Percentiles rank a stretch among this genome's conserved stretches.
phyloP scores from a whole-genome alignment of 1,140 invertebrate genomes.

The Gryllus bimaculatus region DNA sequence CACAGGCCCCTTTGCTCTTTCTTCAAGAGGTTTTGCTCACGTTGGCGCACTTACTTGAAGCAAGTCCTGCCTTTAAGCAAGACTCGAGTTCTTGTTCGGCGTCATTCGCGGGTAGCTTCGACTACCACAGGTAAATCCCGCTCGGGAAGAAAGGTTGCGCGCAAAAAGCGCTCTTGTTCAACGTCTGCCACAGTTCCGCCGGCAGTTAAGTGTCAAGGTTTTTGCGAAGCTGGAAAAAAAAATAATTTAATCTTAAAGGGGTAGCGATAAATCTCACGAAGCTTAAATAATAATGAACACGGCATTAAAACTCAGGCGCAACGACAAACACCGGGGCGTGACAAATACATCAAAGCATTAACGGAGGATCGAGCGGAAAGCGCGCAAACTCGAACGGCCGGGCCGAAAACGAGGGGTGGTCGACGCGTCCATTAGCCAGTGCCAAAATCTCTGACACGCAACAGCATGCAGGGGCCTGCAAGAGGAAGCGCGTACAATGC shows the following conservation, averaged over 20 bases:
- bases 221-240: not conserved
- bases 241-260: not conserved
- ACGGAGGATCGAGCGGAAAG: not conserved
- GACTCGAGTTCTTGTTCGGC: not conserved
- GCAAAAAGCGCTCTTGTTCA: not conserved
- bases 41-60: too few species aligned
- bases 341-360: not conserved
- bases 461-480: not conserved
- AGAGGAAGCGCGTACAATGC: not conserved
- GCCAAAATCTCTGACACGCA: not conserved
- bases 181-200: not conserved
- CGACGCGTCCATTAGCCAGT: not conserved
- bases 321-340: not conserved
- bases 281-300: not conserved
- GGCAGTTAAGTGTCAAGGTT: not conserved
- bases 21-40: too few species aligned
- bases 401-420: not conserved
- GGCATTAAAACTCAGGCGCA: not conserved
- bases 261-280: not conserved
- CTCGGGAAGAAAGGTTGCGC: not conserved
- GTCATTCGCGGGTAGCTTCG: not conserved
- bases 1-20: too few species aligned
- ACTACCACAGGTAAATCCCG: not conserved
- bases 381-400: not conserved
- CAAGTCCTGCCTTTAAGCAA: not conserved